Base-by-base conservation (phyloP, 2,113 vertebrate species). In the Pseudopodoces humilis region DNA sequence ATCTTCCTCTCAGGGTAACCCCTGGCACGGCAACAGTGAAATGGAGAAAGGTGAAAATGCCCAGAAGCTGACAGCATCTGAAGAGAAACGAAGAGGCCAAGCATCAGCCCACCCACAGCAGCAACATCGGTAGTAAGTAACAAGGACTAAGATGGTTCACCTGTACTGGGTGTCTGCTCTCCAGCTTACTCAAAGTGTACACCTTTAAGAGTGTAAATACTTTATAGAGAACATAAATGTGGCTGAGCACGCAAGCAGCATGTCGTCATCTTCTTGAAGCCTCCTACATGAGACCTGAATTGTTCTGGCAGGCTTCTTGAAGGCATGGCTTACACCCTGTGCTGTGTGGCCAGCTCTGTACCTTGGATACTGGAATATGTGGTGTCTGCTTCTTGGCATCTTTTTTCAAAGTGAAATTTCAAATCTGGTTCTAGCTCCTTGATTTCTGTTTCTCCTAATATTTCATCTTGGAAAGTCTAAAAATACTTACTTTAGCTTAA, bases 341-440 rank as follows among this genome's bases (percentile, higher is more conserved):
- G 35, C 0, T 0, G 8, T 10, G 27, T 3, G 15, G 16, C 27
- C 2, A 2, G 19, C 62, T 78, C 44, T 56, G 17, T 78, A 3
- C 0, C 0, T 39, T 49, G 56, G 25, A 37, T 75, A 30, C 30
- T 70, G 46, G 28, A 0, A 0, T 79, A 22, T 0, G 0, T 22
- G 14, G 24, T 65, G 28, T 79, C 2, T 11, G 20, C 41, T 81
- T 78, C 75, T 80, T 92, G 64, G 27, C 8, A 41, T 68, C 49
- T 37, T 52, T 79, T 86, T 71, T 46, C 58, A 64, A 82, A 79
- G 39, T 39, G 47, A 78, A 85, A 76, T 64, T 86, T 94, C 87
- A 74, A 14, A 70, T 59, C 43, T 37, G 18, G 5, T 63, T 77
- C 82, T 90, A 90, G 9, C 18, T 77, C 35, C 13, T 11, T 39